Percentiles rank a stretch among this genome's conserved stretches.
phyloP scores from a whole-genome alignment of 1,140 invertebrate genomes.

The Reticulitermes speratus region DNA sequence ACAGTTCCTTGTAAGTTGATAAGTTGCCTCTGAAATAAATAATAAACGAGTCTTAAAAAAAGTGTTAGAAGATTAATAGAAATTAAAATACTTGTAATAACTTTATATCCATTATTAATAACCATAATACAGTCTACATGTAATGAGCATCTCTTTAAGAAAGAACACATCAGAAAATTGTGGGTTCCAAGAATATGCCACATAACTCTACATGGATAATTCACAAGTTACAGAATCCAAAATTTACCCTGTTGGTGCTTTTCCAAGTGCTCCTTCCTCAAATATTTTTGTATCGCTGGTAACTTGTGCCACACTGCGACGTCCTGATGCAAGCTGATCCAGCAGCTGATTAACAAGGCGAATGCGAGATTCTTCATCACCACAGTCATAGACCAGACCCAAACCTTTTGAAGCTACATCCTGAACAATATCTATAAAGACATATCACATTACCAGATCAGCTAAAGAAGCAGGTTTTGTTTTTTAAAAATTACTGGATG shows the following conservation, averaged over 20 bases:
- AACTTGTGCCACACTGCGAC: constrained; percentile 69
- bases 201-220: too few species aligned
- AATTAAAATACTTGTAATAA: background rate
- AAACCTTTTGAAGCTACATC: constrained; percentile 90
- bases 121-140: too few species aligned
- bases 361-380: constrained; percentile 66
- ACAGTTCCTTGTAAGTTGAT: constrained; percentile 92
- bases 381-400: constrained; percentile 81
- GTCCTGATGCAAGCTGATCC: constrained; percentile 76
- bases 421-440: constrained; percentile 75
- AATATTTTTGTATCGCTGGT: constrained; percentile 82
- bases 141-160: too few species aligned
- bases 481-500: background rate
- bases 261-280: constrained; percentile 81
- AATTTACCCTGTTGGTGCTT: constrained; percentile 75
- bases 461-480: too few species aligned
- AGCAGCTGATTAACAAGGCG: constrained; percentile 74
- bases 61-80: background rate
- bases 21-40: constrained; percentile 66
- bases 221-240: too few species aligned
- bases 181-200: too few species aligned
- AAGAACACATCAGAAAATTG: too few species aligned
- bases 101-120: background rate
- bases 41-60: background rate
- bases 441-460: background rate